Evolutionary conservation across 2,888 invertebrate species (phyloP), one percentile per base, ranked within the genome.

Genomic region (Epinotia brunnichana): DNA sequence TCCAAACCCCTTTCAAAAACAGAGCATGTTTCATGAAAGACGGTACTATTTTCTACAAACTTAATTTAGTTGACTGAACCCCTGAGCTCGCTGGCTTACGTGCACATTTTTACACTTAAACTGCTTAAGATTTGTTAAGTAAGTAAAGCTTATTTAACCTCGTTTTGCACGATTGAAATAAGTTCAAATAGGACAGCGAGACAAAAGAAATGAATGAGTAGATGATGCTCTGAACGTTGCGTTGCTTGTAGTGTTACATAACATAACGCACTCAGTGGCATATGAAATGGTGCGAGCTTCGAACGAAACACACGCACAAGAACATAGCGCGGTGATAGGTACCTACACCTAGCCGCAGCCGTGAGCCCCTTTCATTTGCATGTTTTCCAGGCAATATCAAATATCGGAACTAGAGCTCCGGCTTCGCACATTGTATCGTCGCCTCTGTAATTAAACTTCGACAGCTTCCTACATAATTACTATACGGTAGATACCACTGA

Each of bases 381-480:
- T 90, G 87, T 90, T 89, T 90, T 88, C 84, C 83, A 79, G 76
- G 78, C 82, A 82, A 85, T 88, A 88, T 87, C 87, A 89, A 90
- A 90, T 90, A 89, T 85, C 86, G 82, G 76, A 73, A 76, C 78
- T 75, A 63, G 76, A 71, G 75, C 76, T 79, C 76, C 77, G 76
- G 81, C 82, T 82, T 81, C 80, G 80, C 81, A 76, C 78, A 76
- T 80, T 82, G 81, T 81, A 82, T 81, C 80, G 80, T 77, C 80
- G 76, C 80, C 80, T 81, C 80, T 80, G 81, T 87, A 86, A 88
- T 88, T 85, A 86, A 82, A 82, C 81, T 83, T 84, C 82, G 83
- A 84, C 81, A 82, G 80, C 81, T 83, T 51, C 83, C 83, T 80
- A 84, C 81, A 82, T 82, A 84, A 85, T 86, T 85, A 85, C 81